Base-by-base conservation (phyloP, 2,113 vertebrate genomes). In the Silurus meridionalis region DNA sequence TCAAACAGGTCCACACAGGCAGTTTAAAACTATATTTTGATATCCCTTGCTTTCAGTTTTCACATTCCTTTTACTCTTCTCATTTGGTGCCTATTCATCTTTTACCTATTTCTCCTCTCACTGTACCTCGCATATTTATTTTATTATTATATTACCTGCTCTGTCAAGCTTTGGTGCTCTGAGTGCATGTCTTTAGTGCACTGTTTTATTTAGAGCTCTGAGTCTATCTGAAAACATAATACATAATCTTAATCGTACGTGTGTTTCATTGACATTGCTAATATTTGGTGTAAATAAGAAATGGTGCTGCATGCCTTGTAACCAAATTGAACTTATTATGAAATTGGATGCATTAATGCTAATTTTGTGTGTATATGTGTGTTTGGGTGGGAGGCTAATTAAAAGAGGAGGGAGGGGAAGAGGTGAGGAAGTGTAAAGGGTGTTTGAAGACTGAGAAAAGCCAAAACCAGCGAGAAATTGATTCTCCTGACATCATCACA, bases 371-470 rank as follows among this genome's bases (percentile, higher is more conserved):
- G 15, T 48, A 19, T 37, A 2, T 46, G n/a, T 72, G 17, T 46
- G 6, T 46, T 6, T 72, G 69, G 46, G 15, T 48, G 64, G 72
- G 69, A 23, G 17, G 28, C 10, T 64, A 17, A 64, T 69, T 14
- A 28, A 28, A 28, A 85, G 48, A 8, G 48, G 48, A 71, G 74
- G n/a, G 19, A 77, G 4, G 63, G 84, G 81, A 81, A 85, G 85
- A 74, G 25, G 21, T 80, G 81, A 82, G 9, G 74, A 82, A 57
- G 52, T 9, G 63, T 5, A 86, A 85, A 79, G 48, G 21, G 83
- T 83, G 75, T 55, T 90, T 89, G 88, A 89, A 57, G n/a, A 82
- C 8, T 5, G 55, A 58, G 53, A 78, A 78, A 37, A 37, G 21
- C n/a, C 8, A 2, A 58, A 58, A 58, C 25, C 14, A 21, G 52